Percentiles rank a stretch among this genome's conserved stretches.
Conservation (phyloP, 1,140 invertebrate genomes). For the Leptestheria dahalacensis region DNA sequence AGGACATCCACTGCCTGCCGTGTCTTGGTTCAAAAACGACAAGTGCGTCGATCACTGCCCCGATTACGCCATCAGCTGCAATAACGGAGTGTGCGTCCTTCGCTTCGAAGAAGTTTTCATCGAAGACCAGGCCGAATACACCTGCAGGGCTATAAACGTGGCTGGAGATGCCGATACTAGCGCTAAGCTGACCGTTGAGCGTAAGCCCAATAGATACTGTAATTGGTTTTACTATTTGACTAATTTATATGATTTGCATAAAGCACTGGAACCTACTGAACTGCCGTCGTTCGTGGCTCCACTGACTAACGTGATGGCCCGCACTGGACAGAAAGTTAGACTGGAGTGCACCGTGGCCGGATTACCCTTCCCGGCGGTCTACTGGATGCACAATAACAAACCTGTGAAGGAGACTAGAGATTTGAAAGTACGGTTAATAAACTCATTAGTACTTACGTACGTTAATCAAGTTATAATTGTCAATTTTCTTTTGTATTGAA, state of each 20-base stretch:
- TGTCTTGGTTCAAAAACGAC: constrained; percentile 63
- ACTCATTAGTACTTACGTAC: not conserved
- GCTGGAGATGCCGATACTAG: constrained; percentile 34
- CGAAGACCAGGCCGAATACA: constrained; percentile 44
- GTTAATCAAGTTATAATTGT: not conserved
- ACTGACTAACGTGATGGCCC: constrained; percentile 42
- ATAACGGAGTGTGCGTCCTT: constrained; percentile 35
- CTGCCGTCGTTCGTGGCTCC: constrained; percentile 37
- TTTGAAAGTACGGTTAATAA: constrained; percentile 23
- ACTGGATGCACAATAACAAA: constrained; percentile 37
- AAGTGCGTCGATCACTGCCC: constrained; percentile 53
- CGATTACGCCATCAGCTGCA: constrained; percentile 40
- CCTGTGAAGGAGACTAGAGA: constrained; percentile 36
- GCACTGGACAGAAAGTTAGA: constrained; percentile 45
- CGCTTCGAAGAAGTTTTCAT: constrained; percentile 40
- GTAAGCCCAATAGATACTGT: constrained; percentile 24
- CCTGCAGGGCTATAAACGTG: constrained; percentile 35
- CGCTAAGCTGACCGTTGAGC: constrained; percentile 31
- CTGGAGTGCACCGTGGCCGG: constrained; percentile 45
- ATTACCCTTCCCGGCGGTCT: constrained; percentile 28
- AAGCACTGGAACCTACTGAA: constrained; percentile 35
- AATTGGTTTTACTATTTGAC: not conserved
- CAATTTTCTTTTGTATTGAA: too few relatives aligned
- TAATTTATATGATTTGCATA: constrained; percentile 20
- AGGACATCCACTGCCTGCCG: constrained; percentile 50